Base-by-base conservation (phyloP, 35 echinoderm and acorn worm species). In the Apostichopus californicus region DNA sequence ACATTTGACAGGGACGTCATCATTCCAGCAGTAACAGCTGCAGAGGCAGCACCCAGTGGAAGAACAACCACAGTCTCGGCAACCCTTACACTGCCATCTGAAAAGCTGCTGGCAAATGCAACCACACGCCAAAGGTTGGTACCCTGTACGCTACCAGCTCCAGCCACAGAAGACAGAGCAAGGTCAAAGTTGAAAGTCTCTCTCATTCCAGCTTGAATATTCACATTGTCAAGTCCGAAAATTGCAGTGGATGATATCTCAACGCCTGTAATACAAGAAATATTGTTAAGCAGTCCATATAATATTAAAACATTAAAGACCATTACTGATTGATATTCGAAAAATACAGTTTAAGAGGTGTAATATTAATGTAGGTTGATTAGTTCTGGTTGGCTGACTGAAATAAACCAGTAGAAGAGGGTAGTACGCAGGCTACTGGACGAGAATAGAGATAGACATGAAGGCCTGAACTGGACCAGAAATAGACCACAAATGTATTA, bases 131-230 rank as follows among this genome's bases (percentile, higher is more conserved):
- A 97, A 13, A 97, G 91, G 12, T 82, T 80, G 8, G 66, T 60
- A 11, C 95, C 95, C 13, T 57, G 89, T 12, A 97, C 95, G 20
- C 80, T 92, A 4, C 95, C 95, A 18, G 84, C 91, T 9, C 79
- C 75, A 8, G 86, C 56, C 12, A 92, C 72, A 3, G 93, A 83
- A 9, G 87, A 70, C 68, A 94, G 55, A 5, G 63, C 56, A 3
- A 97, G 54, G 80, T 86, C 81, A 87, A 97, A 97, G 54, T 83
- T 81, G 28, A 94, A 73, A 54, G 6, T 86, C 18, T 94, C 86
- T 2, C 9, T 13, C 24, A 81, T 46, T 20, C 82, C 80, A 64
- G 83, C 93, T 14, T 88, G 90, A 13, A 94, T 71, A 26, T 63
- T 78, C 18, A 52, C 53, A 11, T 81, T 83, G 64, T 55, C 79